Conservation (phyloP, 1,140 invertebrate genomes). For the Drosophila erecta region DNA sequence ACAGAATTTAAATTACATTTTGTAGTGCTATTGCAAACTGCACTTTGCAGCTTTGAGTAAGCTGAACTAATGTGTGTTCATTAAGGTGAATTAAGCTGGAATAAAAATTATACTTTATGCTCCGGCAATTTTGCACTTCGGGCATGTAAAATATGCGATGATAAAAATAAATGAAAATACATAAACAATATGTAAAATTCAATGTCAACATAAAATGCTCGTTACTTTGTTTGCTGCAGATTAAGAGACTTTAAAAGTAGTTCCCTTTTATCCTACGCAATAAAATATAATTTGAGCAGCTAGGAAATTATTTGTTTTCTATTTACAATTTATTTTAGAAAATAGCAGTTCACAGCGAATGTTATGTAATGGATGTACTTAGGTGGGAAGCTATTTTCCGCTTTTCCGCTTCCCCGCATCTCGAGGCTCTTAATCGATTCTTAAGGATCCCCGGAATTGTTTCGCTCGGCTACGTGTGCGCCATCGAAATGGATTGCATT, state of each 20-base stretch:
- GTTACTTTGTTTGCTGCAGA: not conserved
- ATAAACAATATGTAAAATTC: too few species aligned
- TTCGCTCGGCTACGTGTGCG: slow-evolving; percentile 28
- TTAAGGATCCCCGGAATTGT: slow-evolving; percentile 36
- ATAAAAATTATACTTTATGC: not conserved
- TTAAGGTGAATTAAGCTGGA: not conserved
- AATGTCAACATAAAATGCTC: too few species aligned
- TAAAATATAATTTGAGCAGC: not conserved
- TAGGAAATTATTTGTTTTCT: not conserved
- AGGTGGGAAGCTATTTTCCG: slow-evolving; percentile 2
- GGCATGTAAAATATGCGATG: too few species aligned
- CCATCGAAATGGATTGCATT: slow-evolving; percentile 59
- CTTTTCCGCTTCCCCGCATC: not conserved
- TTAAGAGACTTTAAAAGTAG: too few species aligned
- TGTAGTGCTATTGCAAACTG: not conserved
- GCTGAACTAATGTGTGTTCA: slow-evolving; percentile 1
- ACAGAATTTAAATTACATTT: slow-evolving; percentile 5
- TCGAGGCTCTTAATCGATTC: slow-evolving; percentile 37
- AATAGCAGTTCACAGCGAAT: not conserved
- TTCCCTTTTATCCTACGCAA: not conserved
- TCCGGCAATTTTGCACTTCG: not conserved
- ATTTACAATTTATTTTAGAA: too few species aligned
- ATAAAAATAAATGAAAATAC: too few species aligned
- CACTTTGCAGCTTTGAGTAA: not conserved
- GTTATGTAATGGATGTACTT: not conserved